These are phyloP conservation scores for Sturnira hondurensis DNA, from an alignment of 2,113 vertebrate genomes.

Conservation along the genomic window DNA sequence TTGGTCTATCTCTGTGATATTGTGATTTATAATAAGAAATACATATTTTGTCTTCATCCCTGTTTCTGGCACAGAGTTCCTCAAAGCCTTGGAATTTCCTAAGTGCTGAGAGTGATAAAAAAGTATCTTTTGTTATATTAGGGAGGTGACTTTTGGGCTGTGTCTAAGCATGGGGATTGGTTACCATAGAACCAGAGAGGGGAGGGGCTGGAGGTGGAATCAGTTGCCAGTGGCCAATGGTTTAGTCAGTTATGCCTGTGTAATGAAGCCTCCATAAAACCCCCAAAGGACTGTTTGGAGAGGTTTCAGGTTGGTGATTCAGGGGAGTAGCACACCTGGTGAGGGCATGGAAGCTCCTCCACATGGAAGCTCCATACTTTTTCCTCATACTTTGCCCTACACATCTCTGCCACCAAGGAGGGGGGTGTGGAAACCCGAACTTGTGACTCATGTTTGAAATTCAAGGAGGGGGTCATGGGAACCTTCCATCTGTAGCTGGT, in stretches of 20 bases:
- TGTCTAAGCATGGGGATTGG: not conserved
- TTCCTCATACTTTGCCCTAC: not conserved
- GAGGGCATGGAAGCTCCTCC: not conserved
- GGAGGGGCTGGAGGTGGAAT: not conserved
- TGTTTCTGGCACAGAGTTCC: not conserved
- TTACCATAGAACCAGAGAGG: not conserved
- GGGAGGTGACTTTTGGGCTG: not conserved
- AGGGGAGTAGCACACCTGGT: not conserved
- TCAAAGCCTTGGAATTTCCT: not conserved
- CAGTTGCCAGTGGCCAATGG: not conserved
- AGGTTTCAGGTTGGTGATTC: not conserved
- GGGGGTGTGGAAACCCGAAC: not conserved
- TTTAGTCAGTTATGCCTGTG: not conserved
- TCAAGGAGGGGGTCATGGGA: not conserved
- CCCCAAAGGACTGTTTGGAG: not conserved
- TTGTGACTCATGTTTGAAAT: not conserved
- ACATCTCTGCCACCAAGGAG: not conserved
- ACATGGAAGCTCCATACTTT: not conserved
- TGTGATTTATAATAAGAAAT: not conserved
- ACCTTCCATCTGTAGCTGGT: not conserved
- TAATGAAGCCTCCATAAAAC: not conserved
- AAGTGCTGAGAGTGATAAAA: not conserved
- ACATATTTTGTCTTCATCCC: not conserved
- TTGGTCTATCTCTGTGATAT: not conserved
- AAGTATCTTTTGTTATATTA: not conserved